A percentile compares a stretch with the other conserved stretches of the same genome.
Conservation (phyloP, 37 sponge, comb jelly and placozoan genomes). For the Cladorhizidae sp. region DNA sequence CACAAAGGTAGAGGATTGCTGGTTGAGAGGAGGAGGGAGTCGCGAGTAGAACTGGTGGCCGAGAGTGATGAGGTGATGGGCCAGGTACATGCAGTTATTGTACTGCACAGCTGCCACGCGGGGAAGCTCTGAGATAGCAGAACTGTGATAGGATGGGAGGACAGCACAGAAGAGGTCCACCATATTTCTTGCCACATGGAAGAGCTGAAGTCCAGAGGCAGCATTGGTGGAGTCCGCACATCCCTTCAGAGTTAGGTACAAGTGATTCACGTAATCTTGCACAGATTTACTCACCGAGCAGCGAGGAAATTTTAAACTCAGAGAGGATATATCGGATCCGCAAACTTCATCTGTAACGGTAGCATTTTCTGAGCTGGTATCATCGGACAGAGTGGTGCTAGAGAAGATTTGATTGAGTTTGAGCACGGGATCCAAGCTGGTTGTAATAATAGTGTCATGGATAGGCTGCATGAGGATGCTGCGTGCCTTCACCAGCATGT, state of each 20-base stretch:
- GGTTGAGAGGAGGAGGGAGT: constrained; percentile 49
- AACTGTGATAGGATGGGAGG: constrained; percentile 49
- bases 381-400: not conserved
- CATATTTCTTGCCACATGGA: constrained; percentile 52
- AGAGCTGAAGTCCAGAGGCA: constrained; percentile 48
- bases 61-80: constrained; percentile 80
- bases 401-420: not conserved
- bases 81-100: constrained; percentile 89
- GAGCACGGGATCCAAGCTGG: not conserved
- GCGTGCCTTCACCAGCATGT: constrained; percentile 55
- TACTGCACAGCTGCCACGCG: constrained; percentile 66
- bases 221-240: constrained; percentile 15
- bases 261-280: constrained; percentile 43
- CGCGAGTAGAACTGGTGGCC: constrained; percentile 66
- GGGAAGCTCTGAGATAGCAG: constrained; percentile 50
- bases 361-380: not conserved
- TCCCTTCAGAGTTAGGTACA: constrained; percentile 34
- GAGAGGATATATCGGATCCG: not conserved
- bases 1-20: constrained; percentile 68
- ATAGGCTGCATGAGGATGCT: constrained; percentile 56
- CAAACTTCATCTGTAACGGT: not conserved
- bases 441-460: constrained; percentile 26
- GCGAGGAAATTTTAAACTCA: constrained; percentile 53
- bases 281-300: constrained; percentile 62
- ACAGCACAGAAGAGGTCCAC: constrained; percentile 71